These are phyloP conservation scores for Desoria tigrina DNA, from an alignment of 2,888 invertebrate species.

Conservation along the genomic window DNA sequence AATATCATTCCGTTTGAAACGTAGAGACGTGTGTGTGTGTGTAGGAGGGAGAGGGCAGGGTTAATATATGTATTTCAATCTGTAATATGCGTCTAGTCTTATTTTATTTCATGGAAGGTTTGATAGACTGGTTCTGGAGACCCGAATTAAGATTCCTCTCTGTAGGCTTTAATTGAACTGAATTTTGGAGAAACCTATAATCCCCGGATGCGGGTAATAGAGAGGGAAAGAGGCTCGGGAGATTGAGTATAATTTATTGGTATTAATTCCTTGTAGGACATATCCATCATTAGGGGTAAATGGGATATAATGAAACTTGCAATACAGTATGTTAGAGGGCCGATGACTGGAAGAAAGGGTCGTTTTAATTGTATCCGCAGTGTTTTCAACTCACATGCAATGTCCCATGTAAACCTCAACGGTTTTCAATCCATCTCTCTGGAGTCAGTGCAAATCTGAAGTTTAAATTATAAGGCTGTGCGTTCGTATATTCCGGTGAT, in stretches of 20 bases:
- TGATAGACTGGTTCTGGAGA: too few relatives aligned
- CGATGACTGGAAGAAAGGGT: conserved; percentile 6
- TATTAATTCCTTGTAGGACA: conserved; percentile 10
- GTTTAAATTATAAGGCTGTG: too few relatives aligned
- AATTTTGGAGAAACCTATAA: not conserved
- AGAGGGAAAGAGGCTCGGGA: conserved; percentile 6
- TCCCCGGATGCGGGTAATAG: conserved; percentile 12
- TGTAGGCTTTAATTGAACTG: not conserved
- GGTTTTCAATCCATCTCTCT: too few relatives aligned
- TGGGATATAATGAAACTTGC: conserved; percentile 9
- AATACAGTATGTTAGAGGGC: not conserved
- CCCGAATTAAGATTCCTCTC: not conserved
- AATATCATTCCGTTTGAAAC: conserved; percentile 10
- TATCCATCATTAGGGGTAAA: conserved; percentile 8
- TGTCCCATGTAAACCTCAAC: too few relatives aligned
- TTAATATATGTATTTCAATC: too few relatives aligned
- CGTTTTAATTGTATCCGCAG: not conserved
- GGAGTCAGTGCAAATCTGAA: too few relatives aligned
- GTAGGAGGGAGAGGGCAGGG: too few relatives aligned
- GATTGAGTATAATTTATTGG: conserved; percentile 13
- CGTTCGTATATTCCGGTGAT: too few relatives aligned
- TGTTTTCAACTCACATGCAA: too few relatives aligned
- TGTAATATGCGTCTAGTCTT: too few relatives aligned
- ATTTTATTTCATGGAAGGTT: too few relatives aligned
- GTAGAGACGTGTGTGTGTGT: not conserved